These are phyloP conservation scores for Pyrocoelia pectoralis DNA, from an alignment of 2,888 invertebrate species.

Conservation along the genomic window DNA sequence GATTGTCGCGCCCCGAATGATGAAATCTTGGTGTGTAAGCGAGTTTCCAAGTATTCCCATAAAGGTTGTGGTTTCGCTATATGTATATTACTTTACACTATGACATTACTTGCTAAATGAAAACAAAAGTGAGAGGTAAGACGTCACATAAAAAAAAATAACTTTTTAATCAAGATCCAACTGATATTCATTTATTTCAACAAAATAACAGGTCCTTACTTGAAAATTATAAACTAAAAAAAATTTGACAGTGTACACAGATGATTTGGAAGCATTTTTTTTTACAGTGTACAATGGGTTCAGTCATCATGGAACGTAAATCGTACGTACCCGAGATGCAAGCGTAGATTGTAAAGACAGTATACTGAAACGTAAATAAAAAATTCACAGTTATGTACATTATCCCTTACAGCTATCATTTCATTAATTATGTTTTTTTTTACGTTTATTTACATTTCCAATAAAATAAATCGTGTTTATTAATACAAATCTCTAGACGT, in stretches of 20 bases:
- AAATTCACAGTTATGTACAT: constrained; percentile 58
- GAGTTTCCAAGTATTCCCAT: too few species aligned
- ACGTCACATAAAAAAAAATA: too few species aligned
- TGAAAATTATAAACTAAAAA: constrained; percentile 59
- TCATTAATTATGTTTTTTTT: constrained; percentile 25
- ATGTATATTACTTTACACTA: too few species aligned
- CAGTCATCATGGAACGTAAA: constrained; percentile 51
- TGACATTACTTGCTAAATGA: too few species aligned
- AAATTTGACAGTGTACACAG: constrained; percentile 57
- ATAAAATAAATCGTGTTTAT: constrained; percentile 26
- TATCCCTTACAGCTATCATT: constrained; percentile 39
- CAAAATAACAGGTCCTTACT: constrained; percentile 59
- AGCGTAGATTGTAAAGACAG: constrained; percentile 54
- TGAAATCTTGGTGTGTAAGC: too few species aligned
- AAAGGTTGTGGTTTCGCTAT: too few species aligned
- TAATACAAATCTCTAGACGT: too few species aligned
- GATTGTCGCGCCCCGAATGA: too few species aligned
- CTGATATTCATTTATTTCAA: constrained; percentile 61
- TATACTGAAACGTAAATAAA: constrained; percentile 53
- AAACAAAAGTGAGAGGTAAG: too few species aligned
- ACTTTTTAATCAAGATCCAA: constrained; percentile 45
- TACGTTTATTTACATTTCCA: constrained; percentile 40
- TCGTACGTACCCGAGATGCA: constrained; percentile 40
- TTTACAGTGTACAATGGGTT: constrained; percentile 56
- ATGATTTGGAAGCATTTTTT: constrained; percentile 55